phyloP scores from a whole-genome alignment of 2,797 vertebrate species.

The Karalla daura region DNA sequence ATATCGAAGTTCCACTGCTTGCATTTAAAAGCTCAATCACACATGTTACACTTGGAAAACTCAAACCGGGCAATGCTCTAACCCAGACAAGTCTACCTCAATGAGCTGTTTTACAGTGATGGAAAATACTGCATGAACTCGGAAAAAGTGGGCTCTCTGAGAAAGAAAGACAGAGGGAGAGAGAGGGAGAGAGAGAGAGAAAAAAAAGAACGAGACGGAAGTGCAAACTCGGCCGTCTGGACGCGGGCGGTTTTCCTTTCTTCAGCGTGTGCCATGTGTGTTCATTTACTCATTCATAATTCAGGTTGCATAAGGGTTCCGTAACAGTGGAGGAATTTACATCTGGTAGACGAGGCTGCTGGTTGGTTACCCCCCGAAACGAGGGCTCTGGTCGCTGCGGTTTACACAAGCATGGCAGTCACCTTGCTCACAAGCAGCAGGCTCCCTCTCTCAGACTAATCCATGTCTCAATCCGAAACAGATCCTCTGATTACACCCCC shows the following conservation, averaged over 20 bases:
- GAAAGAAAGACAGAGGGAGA: too few species aligned
- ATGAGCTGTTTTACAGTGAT: conserved; percentile 73
- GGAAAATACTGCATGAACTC: conserved; percentile 78
- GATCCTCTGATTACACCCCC: conserved; percentile 53
- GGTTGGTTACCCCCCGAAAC: conserved; percentile 43
- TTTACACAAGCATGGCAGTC: conserved; percentile 54
- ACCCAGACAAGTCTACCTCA: conserved; percentile 76
- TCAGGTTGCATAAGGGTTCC: conserved; percentile 75
- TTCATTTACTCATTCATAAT: conserved; percentile 81
- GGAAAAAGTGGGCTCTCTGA: conserved; percentile 72
- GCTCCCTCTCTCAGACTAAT: conserved; percentile 38
- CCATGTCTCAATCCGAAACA: conserved; percentile 52
- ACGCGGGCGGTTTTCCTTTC: conserved; percentile 70
- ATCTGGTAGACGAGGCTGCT: conserved; percentile 69
- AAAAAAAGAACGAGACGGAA: conserved; percentile 61
- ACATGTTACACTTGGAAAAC: conserved; percentile 77
- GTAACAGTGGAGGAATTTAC: conserved; percentile 79
- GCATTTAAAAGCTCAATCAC: conserved; percentile 63
- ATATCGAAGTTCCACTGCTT: conserved; percentile 65
- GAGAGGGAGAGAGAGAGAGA: conserved; percentile 48
- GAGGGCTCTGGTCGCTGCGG: conserved; percentile 35
- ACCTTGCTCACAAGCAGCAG: conserved; percentile 36
- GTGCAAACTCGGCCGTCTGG: conserved; percentile 76
- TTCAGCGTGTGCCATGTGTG: conserved; percentile 41
- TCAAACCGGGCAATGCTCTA: conserved; percentile 57